phyloP scores from a whole-genome alignment of 2,797 vertebrate species.

The Octomys mimax region DNA sequence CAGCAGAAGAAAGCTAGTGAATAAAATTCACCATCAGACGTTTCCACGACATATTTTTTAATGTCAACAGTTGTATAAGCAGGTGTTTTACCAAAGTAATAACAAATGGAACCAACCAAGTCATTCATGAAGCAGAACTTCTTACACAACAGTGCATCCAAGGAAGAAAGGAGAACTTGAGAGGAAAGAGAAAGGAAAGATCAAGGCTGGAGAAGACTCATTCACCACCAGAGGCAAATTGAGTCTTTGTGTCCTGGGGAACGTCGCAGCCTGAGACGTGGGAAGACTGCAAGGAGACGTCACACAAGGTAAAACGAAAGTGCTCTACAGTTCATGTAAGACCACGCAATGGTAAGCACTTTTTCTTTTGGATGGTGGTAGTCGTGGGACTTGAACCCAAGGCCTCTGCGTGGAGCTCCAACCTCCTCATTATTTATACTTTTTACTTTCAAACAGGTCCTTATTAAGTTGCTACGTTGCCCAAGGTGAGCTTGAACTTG shows the following conservation, averaged over 20 bases:
- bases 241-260: not conserved
- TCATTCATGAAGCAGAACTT: not conserved
- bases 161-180: not conserved
- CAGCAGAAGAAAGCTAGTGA: constrained; percentile 60
- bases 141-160: not conserved
- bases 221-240: not conserved
- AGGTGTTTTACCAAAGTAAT: constrained; percentile 58
- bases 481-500: not conserved
- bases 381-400: not conserved
- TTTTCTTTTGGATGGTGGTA: not conserved
- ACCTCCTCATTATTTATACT: not conserved
- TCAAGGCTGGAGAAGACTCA: not conserved
- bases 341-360: not conserved
- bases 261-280: not conserved
- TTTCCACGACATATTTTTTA: constrained; percentile 65
- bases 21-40: constrained; percentile 67
- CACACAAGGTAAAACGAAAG: not conserved
- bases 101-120: constrained; percentile 39
- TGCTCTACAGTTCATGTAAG: not conserved
- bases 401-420: not conserved
- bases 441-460: not conserved
- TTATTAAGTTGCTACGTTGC: not conserved
- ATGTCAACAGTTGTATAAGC: constrained; percentile 63
- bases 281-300: not conserved
- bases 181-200: not conserved